phyloP scores from a whole-genome alignment of 2,113 vertebrate species.

The Pteruthius melanotis region DNA sequence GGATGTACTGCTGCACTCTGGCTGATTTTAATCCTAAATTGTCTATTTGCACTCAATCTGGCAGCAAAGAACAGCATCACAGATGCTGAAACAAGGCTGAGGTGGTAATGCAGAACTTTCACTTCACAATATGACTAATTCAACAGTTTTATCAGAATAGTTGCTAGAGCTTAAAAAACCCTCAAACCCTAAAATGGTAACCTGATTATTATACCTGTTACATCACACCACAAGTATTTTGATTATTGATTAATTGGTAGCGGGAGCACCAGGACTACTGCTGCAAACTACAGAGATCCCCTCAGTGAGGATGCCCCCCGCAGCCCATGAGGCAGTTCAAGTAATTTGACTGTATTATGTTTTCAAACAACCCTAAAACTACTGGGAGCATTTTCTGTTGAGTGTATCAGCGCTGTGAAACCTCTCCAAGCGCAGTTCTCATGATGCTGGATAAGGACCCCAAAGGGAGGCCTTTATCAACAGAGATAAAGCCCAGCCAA shows the following conservation, averaged over 20 bases:
- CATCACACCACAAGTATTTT: not conserved
- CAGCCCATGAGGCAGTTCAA: not conserved
- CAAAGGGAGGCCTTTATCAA: slow-evolving; percentile 41
- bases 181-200: not conserved
- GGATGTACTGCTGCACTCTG: not conserved
- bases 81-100: not conserved
- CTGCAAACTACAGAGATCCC: not conserved
- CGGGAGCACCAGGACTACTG: rapidly evolving
- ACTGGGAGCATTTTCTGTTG: not conserved
- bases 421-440: not conserved
- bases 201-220: not conserved
- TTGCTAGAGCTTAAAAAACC: not conserved
- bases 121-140: not conserved
- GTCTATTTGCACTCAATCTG: not conserved
- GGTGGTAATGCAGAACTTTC: not conserved
- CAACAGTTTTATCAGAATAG: not conserved
- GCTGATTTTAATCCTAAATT: not conserved
- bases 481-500: slow-evolving; percentile 54
- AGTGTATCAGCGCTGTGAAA: slow-evolving; percentile 31
- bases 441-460: slow-evolving; percentile 35
- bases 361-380: not conserved
- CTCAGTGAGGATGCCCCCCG: not conserved
- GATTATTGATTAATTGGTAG: not conserved
- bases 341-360: not conserved
- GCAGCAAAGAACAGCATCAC: not conserved